A percentile compares a stretch with the other conserved stretches of the same genome.
phyloP scores from a whole-genome alignment of 2,113 vertebrate genomes.

The Onychostruthus taczanowskii region DNA sequence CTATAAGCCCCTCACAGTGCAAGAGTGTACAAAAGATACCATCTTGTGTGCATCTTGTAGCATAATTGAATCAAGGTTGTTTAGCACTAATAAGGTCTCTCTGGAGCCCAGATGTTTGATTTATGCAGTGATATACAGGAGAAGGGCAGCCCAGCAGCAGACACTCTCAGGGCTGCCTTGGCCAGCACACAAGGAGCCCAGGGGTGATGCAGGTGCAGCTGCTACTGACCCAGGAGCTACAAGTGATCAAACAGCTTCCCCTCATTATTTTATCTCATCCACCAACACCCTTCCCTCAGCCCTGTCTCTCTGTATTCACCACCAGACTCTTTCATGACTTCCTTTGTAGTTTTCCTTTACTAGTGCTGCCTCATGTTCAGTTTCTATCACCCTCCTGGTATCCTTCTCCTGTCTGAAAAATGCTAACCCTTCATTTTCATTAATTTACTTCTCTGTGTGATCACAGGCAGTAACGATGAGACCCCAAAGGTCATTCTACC shows the following conservation, averaged over 20 bases:
- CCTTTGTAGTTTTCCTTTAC: not conserved
- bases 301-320: not conserved
- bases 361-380: not conserved
- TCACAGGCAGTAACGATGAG: not conserved
- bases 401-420: not conserved
- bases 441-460: not conserved
- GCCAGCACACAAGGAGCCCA: not conserved
- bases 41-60: constrained; percentile 49
- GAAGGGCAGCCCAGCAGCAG: constrained; percentile 21
- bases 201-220: constrained; percentile 18
- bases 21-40: not conserved
- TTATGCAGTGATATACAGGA: not conserved
- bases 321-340: not conserved
- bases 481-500: not conserved
- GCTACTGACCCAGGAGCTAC: constrained; percentile 43
- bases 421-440: not conserved
- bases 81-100: constrained; percentile 29
- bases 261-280: not conserved
- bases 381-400: not conserved
- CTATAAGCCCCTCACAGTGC: not conserved
- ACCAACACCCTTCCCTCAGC: not conserved
- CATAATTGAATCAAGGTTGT: constrained; percentile 49
- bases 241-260: constrained; percentile 12
- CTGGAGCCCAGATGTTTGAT: constrained; percentile 54
- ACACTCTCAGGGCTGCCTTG: not conserved